Evolutionary conservation across 2,888 invertebrate species (phyloP), one percentile per base, ranked within the genome.

Genomic region (Phlogophora meticulosa): DNA sequence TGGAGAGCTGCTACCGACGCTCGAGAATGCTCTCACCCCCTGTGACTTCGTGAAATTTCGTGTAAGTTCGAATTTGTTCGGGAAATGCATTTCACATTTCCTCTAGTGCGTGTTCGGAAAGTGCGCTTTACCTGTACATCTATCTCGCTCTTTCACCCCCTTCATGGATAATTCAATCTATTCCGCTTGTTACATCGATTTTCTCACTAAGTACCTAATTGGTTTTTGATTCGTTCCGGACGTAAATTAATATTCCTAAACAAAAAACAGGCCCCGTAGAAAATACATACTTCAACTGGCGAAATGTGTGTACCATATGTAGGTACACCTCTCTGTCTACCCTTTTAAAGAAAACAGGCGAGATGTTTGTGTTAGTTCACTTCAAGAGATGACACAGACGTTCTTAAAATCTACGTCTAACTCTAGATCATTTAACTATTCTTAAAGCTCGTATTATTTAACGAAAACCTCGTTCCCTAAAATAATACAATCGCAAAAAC

Each of bases 1-100:
- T 32, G 1, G 10, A 13, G 11, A 36, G 40, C 46, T 68, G 40
- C 46, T 68, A 7, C 28, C 22, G 15, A 69, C 36, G 51, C 57
- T 42, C 28, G 15, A 56, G 20, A 40, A 53, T 17, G n/a, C 22
- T 28, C 15, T 10, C 9, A 10, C 51, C 7, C 10, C 9, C 20
- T 4, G 10, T 24, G 9, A 28, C 28, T 13, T 22, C 22, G 53
- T 5, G 10, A 38, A 17, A 11, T 11, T 49, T 51, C 67, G 32
- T 17, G 22, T 10, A 45, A 34, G 7, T 40, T 40, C 34, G 45
- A 24, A 4, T n/a, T 7, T 38, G 20, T 34, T 56, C 58, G 70
- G 36, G n/a, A 55, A 68, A 36, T 55, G 43, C 70, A 43, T 20
- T 40, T 15, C 15, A 15, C 28, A 28, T 65, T 36, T 0, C 9